Evolutionary conservation across 2,113 vertebrate genomes (phyloP), one percentile per base, ranked within the genome.

Genomic region (Morone saxatilis): DNA sequence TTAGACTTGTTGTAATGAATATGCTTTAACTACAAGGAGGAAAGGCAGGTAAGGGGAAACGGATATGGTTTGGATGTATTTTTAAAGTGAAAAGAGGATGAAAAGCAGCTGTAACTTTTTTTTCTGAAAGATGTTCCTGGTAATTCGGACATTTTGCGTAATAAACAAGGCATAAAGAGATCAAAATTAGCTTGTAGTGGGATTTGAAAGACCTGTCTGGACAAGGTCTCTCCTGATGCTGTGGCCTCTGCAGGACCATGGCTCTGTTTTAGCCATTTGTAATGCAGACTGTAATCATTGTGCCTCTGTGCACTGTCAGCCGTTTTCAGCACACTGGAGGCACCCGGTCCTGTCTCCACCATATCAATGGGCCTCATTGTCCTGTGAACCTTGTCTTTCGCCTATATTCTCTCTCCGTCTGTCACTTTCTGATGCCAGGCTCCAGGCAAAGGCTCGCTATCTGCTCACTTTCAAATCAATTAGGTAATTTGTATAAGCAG

Each of bases 301-400:
- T 87, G 81, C 77, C 86, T 91, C 87, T 91, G 93, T 91, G 88
- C 80, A 84, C 86, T 81, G 78, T 92, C 86, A 91, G 88, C 84
- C 63, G 66, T 71, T 80, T 89, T 84, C 74, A 25, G 87, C 75
- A 53, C 45, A 63, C 84, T 81, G 84, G 93, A 90, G 92, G 79
- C 88, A 90, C 90, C 90, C 90, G n/a, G 92, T 87, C 85, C 93
- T 84, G 87, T 93, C 94, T 93, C 93, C 86, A n/a, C 69, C 76
- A 48, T 81, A 89, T 95, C 93, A 95, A 93, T 94, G 92, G 91
- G 79, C 63, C 88, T 91, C 92, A 91, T 94, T 94, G 93, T 95
- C 88, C 59, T 12, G 14, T 25, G 25, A 62, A 78, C 70, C 86
- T 84, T 89, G 86, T 86, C 75, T 76, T 80, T 83, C 47, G 71